Conservation (phyloP, 2,797 vertebrate species). For the Gila robusta region DNA sequence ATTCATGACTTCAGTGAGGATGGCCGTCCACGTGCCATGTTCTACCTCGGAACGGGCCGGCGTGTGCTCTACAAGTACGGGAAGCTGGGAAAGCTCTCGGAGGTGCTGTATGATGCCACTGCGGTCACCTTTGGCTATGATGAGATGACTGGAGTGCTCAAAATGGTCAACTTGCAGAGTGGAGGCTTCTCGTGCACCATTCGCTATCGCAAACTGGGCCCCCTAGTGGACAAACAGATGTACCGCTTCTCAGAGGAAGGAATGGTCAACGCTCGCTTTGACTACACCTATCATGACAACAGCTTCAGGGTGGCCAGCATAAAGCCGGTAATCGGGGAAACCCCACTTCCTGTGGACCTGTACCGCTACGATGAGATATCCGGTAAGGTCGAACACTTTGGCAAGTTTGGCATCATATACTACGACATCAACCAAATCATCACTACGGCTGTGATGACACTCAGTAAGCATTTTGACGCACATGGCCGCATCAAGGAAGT, state of each 20-base stretch:
- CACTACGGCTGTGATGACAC: constrained; percentile 90
- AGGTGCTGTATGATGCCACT: constrained; percentile 88
- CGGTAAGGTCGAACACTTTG: constrained; percentile 90
- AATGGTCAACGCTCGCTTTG: constrained; percentile 91
- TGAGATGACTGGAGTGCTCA: constrained; percentile 86
- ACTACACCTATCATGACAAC: constrained; percentile 90
- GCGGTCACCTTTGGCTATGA: constrained; percentile 89
- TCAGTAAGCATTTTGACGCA: constrained; percentile 91
- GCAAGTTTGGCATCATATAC: constrained; percentile 91
- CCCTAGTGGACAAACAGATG: constrained; percentile 90
- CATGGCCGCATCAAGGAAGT: constrained; percentile 91
- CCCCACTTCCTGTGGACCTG: constrained; percentile 87
- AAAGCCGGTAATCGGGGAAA: constrained; percentile 90
- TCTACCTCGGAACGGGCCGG: constrained; percentile 86
- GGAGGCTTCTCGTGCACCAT: constrained; percentile 91
- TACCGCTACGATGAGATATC: constrained; percentile 92
- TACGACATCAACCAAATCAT: constrained; percentile 93
- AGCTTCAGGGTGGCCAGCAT: constrained; percentile 90
- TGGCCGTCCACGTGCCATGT: constrained; percentile 84
- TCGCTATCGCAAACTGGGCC: constrained; percentile 88
- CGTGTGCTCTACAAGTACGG: constrained; percentile 90
- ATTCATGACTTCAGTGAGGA: constrained; percentile 90
- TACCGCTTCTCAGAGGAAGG: constrained; percentile 91
- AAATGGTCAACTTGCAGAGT: constrained; percentile 90
- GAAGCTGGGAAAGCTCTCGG: constrained; percentile 86